Evolutionary conservation across 2,888 invertebrate species (phyloP).

Genomic region (Dolichopus griseipennis): DNA sequence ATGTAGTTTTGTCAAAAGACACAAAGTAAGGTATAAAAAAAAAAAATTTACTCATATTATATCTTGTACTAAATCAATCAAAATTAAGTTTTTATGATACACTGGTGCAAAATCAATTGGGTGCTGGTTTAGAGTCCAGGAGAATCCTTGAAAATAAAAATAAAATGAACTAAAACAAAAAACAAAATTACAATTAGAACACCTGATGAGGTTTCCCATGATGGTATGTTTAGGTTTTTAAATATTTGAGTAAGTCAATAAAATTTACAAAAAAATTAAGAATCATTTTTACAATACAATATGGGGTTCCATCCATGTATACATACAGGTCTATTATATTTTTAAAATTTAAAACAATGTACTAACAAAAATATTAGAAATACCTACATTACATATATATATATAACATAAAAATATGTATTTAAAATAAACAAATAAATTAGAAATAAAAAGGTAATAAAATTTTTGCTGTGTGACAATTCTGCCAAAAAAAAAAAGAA

Average conservation of each 20-base stretch:
- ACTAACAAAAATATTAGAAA: not conserved
- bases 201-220: conserved; percentile 6
- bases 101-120: not conserved
- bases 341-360: not conserved
- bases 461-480: not conserved
- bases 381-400: too few relatives aligned
- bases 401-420: too few relatives aligned
- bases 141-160: too few relatives aligned
- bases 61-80: not conserved
- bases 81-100: not conserved
- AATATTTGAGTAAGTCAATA: not conserved
- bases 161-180: too few relatives aligned
- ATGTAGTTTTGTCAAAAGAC: not conserved
- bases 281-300: not conserved
- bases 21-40: not conserved
- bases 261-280: not conserved
- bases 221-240: not conserved
- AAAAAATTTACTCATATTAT: not conserved
- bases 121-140: not conserved
- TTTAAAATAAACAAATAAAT: not conserved
- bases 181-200: not conserved
- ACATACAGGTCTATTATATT: not conserved
- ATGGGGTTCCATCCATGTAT: too few relatives aligned
- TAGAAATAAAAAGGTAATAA: not conserved
- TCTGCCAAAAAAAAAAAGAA: too few relatives aligned